These are phyloP conservation scores for Epinephelus lanceolatus DNA, from an alignment of 2,113 vertebrate genomes.

Conservation along the genomic window DNA sequence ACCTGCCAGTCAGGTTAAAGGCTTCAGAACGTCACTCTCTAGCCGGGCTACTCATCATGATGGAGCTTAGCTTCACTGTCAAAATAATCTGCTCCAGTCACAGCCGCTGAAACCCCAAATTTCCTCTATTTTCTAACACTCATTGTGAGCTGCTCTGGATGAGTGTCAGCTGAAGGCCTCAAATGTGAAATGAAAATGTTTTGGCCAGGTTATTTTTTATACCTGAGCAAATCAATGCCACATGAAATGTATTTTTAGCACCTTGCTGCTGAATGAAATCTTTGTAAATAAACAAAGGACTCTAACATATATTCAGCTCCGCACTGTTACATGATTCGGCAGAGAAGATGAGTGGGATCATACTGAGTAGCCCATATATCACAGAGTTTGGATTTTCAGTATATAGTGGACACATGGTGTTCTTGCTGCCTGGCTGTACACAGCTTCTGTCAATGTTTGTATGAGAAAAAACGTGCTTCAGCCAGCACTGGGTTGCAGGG, in stretches of 20 bases:
- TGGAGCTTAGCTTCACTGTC: slow-evolving; percentile 67
- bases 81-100: slow-evolving; percentile 46
- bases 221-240: slow-evolving; percentile 30
- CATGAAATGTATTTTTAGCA: slow-evolving; percentile 61
- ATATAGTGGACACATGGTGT: slow-evolving; percentile 57
- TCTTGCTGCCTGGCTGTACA: slow-evolving; percentile 75
- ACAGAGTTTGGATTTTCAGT: slow-evolving; percentile 43
- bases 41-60: slow-evolving; percentile 60
- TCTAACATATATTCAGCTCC: not conserved
- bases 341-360: slow-evolving; percentile 47
- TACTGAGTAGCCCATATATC: slow-evolving; percentile 52
- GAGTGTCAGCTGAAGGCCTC: slow-evolving; percentile 32
- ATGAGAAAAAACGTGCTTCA: slow-evolving; percentile 63
- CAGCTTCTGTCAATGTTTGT: slow-evolving; percentile 77
- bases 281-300: slow-evolving; percentile 58
- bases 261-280: slow-evolving; percentile 46
- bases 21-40: slow-evolving; percentile 32
- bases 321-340: not conserved
- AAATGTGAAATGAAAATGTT: slow-evolving; percentile 37
- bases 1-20: slow-evolving; percentile 58
- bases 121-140: slow-evolving; percentile 34
- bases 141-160: slow-evolving; percentile 12
- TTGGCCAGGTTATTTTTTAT: slow-evolving; percentile 18
- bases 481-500: slow-evolving; percentile 59
- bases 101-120: slow-evolving; percentile 43